Base-by-base conservation (phyloP, 2,797 vertebrate genomes). In the Brachymystax lenok region DNA sequence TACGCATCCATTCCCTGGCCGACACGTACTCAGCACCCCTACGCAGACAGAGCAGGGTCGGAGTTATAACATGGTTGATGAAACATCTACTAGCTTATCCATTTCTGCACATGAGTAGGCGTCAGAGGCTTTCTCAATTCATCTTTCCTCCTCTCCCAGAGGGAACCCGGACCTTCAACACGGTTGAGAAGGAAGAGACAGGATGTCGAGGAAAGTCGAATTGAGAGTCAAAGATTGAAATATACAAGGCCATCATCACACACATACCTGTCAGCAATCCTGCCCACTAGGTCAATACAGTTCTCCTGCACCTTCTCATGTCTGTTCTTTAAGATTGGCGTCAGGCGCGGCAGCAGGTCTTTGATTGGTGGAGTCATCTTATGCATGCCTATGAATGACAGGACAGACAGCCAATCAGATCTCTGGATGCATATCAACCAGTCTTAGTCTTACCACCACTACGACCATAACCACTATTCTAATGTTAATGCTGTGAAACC, bases 311-410 rank as follows among this genome's bases (percentile, higher is more conserved):
- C 98, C 88, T 99, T 99, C 92, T 99, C 98, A 28, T 99, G 98
- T 77, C 98, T 95, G 93, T 99, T 99, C 92, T 99, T 99, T 89
- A 99, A 89, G 92, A 99, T 99, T 71, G 98, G 98, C 0, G 98
- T 99, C 82, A 99, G 92, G 33, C 98, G 95, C 72, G 98, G 98
- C 76, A 99, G 94, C 82, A 99, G 90, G 86, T 99, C 98, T 93
- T 99, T 99, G 90, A 99, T 99, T 2, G 98, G 98, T 27, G 98
- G 98, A 0, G 98, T 99, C 98, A 99, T 99, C 93, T 99, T 99
- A 93, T 99, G 98, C 98, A 99, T 99, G 84, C 98, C 98, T 99
- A 46, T 46, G 64, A 10, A 3, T 2, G 14, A 51, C 72, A 52
- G 28, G 50, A 56, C 7, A 52, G 12, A 69, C 50, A 59, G 61